Percentiles rank a stretch among this genome's conserved stretches.
These are phyloP conservation scores for Nemotelus pantherinus DNA, from an alignment of 2,888 invertebrate species.

Conservation along the genomic window DNA sequence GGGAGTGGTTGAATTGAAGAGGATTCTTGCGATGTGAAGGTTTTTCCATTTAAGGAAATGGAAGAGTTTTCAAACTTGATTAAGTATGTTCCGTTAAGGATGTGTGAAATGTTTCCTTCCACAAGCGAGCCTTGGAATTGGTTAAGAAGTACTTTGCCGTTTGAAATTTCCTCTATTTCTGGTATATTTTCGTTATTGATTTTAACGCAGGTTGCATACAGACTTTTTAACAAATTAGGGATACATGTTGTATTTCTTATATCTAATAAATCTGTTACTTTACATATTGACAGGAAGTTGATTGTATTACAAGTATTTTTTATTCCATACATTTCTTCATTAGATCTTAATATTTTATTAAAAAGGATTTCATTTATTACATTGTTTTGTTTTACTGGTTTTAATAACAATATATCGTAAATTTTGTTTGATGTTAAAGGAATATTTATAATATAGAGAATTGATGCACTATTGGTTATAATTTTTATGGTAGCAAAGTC, in stretches of 20 bases:
- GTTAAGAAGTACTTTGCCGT: not conserved
- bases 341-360: too few species aligned
- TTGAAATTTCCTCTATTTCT: not conserved
- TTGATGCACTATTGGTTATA: too few species aligned
- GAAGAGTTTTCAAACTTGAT: not conserved
- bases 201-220: not conserved
- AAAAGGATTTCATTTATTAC: not conserved
- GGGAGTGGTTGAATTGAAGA: not conserved
- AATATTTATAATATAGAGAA: not conserved
- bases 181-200: not conserved
- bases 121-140: constrained; percentile 3
- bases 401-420: not conserved
- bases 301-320: constrained; percentile 7
- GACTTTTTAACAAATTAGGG: constrained; percentile 1
- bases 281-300: not conserved
- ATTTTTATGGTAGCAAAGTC: too few species aligned
- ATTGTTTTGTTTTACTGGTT: not conserved
- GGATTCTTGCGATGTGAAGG: constrained; percentile 2
- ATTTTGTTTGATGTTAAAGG: not conserved
- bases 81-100: not conserved
- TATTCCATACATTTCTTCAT: not conserved
- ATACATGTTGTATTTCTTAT: constrained; percentile 6
- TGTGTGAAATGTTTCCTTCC: not conserved
- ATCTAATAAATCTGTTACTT: not conserved
- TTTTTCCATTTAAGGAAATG: not conserved